Evolutionary conservation across 2,888 invertebrate species (phyloP).

Genomic region (Apotomis turbidana): DNA sequence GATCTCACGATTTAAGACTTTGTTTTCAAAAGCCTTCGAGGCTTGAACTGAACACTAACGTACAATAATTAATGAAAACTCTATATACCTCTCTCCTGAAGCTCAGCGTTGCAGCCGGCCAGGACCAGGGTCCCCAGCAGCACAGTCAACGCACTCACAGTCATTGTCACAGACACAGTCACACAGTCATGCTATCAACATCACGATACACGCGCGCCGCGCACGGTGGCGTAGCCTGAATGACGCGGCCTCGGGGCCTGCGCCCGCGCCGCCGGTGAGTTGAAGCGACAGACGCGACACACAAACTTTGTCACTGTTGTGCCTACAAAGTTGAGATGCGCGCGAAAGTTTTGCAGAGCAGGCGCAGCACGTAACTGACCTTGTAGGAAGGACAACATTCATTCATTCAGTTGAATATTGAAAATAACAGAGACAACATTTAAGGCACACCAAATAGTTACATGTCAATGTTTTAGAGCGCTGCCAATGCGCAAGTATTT

Average conservation of each 20-base stretch:
- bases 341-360: too few species aligned
- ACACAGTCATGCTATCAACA: conserved; percentile 49
- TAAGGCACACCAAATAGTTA: too few species aligned
- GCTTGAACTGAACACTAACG: conserved; percentile 19
- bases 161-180: conserved; percentile 65
- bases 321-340: neutral
- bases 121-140: conserved; percentile 47
- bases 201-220: conserved; percentile 60
- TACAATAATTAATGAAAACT: conserved; percentile 7
- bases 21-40: conserved; percentile 13
- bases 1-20: neutral
- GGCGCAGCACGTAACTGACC: too few species aligned
- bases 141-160: conserved; percentile 59
- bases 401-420: too few species aligned
- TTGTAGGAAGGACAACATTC: too few species aligned
- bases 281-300: conserved; percentile 42
- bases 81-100: conserved; percentile 72
- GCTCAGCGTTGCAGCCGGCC: conserved; percentile 59
- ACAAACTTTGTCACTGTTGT: neutral
- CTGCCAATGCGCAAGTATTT: too few species aligned
- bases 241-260: conserved; percentile 47
- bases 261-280: conserved; percentile 58
- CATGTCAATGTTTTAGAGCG: too few species aligned
- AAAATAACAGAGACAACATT: too few species aligned
- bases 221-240: conserved; percentile 66